A percentile compares a stretch with the other conserved stretches of the same genome.
These are phyloP conservation scores for Triplophysa dalaica DNA, from an alignment of 2,113 vertebrate genomes.

Conservation along the genomic window DNA sequence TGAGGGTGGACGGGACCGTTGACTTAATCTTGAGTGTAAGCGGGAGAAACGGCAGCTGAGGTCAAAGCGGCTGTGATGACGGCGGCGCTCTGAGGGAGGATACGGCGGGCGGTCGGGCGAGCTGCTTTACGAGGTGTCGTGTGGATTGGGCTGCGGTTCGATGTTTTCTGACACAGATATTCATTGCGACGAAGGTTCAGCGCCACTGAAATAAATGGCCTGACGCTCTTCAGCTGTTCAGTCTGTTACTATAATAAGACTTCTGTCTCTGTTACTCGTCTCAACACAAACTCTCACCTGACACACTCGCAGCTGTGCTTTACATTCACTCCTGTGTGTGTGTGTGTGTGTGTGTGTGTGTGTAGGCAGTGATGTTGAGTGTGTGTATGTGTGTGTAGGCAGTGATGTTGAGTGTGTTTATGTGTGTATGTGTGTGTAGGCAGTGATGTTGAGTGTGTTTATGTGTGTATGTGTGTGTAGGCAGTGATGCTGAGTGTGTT, in stretches of 20 bases:
- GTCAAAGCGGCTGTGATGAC: slow-evolving; percentile 60
- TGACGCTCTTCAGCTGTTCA: slow-evolving; percentile 75
- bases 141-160: no score
- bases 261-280: slow-evolving; percentile 57
- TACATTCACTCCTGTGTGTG: background rate
- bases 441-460: background rate
- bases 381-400: background rate
- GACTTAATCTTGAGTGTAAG: slow-evolving; percentile 60
- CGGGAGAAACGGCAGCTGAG: slow-evolving; percentile 65
- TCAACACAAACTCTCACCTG: slow-evolving; percentile 45
- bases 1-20: background rate
- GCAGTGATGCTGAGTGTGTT: background rate
- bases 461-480: background rate
- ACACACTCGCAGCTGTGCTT: slow-evolving; percentile 41
- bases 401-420: background rate
- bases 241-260: slow-evolving; percentile 73
- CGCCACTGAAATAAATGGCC: slow-evolving; percentile 76
- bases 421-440: background rate
- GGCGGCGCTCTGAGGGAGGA: slow-evolving; percentile 33
- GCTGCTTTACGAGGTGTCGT: background rate
- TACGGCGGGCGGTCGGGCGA: background rate
- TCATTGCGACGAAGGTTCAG: background rate
- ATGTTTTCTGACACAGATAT: background rate
- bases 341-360: background rate
- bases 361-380: background rate